These are phyloP conservation scores for Galerucella calmariensis DNA, from an alignment of 2,888 invertebrate species.

Conservation along the genomic window DNA sequence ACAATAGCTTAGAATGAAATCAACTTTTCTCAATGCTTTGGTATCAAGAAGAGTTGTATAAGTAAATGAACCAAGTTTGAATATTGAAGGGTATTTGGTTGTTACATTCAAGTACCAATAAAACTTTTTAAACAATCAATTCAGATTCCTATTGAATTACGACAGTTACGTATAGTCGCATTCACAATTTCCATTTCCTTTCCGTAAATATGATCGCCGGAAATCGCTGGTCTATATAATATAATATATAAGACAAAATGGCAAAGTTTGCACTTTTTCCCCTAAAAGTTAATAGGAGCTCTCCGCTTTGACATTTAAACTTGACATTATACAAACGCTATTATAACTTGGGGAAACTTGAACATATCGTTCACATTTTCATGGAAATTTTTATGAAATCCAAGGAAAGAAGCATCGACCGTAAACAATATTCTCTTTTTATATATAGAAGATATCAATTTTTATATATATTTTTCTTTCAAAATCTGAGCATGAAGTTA, in stretches of 20 bases:
- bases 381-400: constrained; percentile 26
- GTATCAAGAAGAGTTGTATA: too few species aligned
- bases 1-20: too few species aligned
- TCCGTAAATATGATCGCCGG: constrained; percentile 26
- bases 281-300: constrained; percentile 26
- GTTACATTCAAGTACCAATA: too few species aligned
- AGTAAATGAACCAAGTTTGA: too few species aligned
- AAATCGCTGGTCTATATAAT: constrained; percentile 9
- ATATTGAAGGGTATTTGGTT: too few species aligned
- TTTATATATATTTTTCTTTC: too few species aligned
- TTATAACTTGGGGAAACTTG: constrained; percentile 26
- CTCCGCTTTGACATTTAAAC: constrained; percentile 44
- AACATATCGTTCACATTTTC: constrained; percentile 32
- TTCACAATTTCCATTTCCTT: constrained; percentile 9
- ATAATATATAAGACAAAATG: constrained; percentile 29
- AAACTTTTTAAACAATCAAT: too few species aligned
- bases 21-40: too few species aligned
- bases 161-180: too few species aligned
- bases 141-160: too few species aligned
- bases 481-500: too few species aligned
- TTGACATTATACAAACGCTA: constrained; percentile 45
- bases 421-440: constrained; percentile 3
- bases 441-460: neutral
- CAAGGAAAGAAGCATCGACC: constrained; percentile 2
- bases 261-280: constrained; percentile 34